phyloP scores from a whole-genome alignment of 2,888 invertebrate species.

The Dromius quadrimaculatus region DNA sequence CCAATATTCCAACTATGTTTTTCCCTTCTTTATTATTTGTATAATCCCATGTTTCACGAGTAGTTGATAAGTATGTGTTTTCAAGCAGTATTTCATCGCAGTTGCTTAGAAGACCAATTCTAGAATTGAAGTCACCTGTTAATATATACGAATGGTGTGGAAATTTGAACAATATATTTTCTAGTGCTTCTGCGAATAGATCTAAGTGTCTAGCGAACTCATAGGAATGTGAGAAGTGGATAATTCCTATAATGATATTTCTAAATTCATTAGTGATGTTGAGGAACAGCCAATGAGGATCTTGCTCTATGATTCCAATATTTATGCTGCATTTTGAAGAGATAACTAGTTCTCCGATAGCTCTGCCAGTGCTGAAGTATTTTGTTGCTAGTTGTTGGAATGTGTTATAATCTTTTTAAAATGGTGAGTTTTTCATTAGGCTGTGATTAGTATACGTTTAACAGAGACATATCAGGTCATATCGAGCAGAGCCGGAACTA shows the following conservation, averaged over 20 bases:
- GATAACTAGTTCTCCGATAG: neutral
- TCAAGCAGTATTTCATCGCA: neutral
- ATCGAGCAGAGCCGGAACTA: no score
- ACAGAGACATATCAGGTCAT: neutral
- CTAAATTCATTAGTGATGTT: neutral
- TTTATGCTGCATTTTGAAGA: neutral
- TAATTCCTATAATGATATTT: constrained; percentile 1
- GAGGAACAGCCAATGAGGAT: constrained; percentile 5
- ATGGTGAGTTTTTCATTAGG: constrained; percentile 1
- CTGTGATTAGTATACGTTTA: neutral
- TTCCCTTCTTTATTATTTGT: neutral
- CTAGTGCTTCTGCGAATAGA: neutral
- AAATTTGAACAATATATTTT: neutral
- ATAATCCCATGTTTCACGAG: neutral
- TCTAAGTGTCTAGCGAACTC: neutral
- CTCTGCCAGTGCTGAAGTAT: neutral
- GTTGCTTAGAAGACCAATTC: constrained; percentile 7
- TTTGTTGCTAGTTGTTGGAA: constrained; percentile 12
- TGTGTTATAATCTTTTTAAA: neutral
- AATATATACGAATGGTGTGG: constrained; percentile 3
- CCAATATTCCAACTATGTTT: neutral
- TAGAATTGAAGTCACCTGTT: constrained; percentile 7
- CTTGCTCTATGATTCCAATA: neutral
- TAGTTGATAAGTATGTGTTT: neutral
- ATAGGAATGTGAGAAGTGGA: neutral